phyloP scores from a whole-genome alignment of 2,797 vertebrate genomes.

The Eupleurogrammus muticus region DNA sequence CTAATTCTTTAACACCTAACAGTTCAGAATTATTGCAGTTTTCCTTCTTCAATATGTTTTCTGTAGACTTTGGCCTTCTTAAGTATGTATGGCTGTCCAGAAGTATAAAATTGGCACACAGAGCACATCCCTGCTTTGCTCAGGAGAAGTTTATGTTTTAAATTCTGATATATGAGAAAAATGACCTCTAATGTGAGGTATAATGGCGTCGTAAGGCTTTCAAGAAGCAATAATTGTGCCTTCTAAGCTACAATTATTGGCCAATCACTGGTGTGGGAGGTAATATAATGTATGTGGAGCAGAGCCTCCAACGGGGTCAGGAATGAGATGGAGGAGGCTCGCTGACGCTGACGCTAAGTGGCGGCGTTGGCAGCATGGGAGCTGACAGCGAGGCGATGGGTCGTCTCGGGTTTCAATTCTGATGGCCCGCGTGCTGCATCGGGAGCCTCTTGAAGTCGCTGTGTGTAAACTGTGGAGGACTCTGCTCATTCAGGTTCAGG shows the following conservation, averaged over 20 bases:
- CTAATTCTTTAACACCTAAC: not conserved
- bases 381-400: not conserved
- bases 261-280: conserved; percentile 67
- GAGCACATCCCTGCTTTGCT: conserved; percentile 24
- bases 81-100: too few species aligned
- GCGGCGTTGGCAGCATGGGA: conserved; percentile 30
- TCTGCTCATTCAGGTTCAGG: conserved; percentile 40
- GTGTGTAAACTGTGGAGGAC: conserved; percentile 49
- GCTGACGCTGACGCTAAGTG: conserved; percentile 37
- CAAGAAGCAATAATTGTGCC: conserved; percentile 58
- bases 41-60: conserved; percentile 20
- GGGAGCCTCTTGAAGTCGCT: conserved; percentile 50
- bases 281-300: conserved; percentile 62
- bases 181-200: conserved; percentile 48
- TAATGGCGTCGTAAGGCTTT: conserved; percentile 54
- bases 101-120: conserved; percentile 31
- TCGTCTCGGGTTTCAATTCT: conserved; percentile 43
- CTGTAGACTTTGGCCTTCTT: conserved; percentile 3
- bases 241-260: conserved; percentile 73
- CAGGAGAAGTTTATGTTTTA: conserved; percentile 24
- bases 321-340: conserved; percentile 41
- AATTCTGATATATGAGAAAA: conserved; percentile 35
- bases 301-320: conserved; percentile 52
- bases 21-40: not conserved
- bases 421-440: conserved; percentile 58